Percentiles rank a stretch among this genome's conserved stretches.
phyloP scores from a whole-genome alignment of 2,888 invertebrate genomes.

The Tinea semifulvella region DNA sequence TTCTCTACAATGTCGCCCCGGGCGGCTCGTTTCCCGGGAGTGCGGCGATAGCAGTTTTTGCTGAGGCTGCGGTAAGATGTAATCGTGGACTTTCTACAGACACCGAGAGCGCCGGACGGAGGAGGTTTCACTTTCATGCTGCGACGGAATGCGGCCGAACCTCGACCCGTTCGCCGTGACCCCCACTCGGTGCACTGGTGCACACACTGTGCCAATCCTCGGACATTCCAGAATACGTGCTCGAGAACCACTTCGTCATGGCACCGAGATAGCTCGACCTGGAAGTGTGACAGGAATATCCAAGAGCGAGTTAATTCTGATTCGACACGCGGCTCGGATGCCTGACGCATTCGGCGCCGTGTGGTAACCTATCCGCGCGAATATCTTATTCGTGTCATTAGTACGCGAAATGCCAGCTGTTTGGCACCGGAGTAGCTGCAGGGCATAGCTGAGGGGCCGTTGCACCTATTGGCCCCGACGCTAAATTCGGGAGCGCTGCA shows the following conservation, averaged over 20 bases:
- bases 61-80: constrained; percentile 44
- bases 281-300: constrained; percentile 14
- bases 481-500: constrained; percentile 63
- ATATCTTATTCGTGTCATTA: constrained; percentile 66
- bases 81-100: constrained; percentile 64
- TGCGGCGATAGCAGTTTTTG: constrained; percentile 53
- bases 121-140: constrained; percentile 63
- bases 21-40: constrained; percentile 56
- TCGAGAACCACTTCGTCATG: constrained; percentile 26
- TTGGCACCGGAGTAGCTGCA: constrained; percentile 48
- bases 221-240: too few species aligned
- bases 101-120: constrained; percentile 43
- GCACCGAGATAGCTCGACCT: constrained; percentile 10
- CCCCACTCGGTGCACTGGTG: constrained; percentile 22
- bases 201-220: too few species aligned
- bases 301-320: constrained; percentile 28
- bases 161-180: constrained; percentile 44
- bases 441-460: constrained; percentile 49
- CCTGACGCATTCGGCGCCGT: constrained; percentile 32
- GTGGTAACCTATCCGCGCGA: constrained; percentile 51
- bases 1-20: constrained; percentile 41
- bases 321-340: constrained; percentile 46
- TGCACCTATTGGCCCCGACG: constrained; percentile 47
- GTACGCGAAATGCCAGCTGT: constrained; percentile 60
- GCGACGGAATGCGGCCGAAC: constrained; percentile 62